Evolutionary conservation across 1,140 invertebrate species (phyloP).

Genomic region (Drosophila grimshawi): DNA sequence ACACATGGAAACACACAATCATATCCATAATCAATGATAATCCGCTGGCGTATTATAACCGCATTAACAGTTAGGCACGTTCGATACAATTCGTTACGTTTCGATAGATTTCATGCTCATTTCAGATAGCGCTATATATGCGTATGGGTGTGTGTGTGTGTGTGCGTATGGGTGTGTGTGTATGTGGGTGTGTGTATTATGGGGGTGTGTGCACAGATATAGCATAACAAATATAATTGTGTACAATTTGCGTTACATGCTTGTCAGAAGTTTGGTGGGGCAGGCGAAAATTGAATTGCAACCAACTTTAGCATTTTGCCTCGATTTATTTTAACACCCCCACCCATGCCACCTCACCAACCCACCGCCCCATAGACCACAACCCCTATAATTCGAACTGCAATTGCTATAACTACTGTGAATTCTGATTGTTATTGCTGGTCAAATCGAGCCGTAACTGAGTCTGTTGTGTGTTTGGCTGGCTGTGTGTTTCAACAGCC

Average conservation of each 20-base stretch:
- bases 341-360: background rate
- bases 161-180: conserved; percentile 3
- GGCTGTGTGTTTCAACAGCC: background rate
- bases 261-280: background rate
- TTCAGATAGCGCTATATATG: conserved; percentile 46
- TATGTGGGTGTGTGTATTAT: background rate
- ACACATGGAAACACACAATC: conserved; percentile 24
- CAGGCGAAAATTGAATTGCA: conserved; percentile 69
- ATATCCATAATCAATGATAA: conserved; percentile 80
- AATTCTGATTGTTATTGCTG: conserved; percentile 20
- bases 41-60: conserved; percentile 81
- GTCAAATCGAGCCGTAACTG: background rate
- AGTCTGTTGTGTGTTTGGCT: background rate
- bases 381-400: conserved; percentile 14
- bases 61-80: conserved; percentile 83
- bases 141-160: background rate
- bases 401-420: conserved; percentile 36
- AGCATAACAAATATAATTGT: conserved; percentile 73
- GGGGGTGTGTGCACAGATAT: conserved; percentile 17
- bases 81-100: conserved; percentile 79
- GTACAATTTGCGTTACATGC: conserved; percentile 66
- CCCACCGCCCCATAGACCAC: background rate
- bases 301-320: conserved; percentile 40
- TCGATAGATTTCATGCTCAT: conserved; percentile 78
- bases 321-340: conserved; percentile 28